Conservation (phyloP, 2,797 vertebrate genomes). For the Heliangelus exortis region DNA sequence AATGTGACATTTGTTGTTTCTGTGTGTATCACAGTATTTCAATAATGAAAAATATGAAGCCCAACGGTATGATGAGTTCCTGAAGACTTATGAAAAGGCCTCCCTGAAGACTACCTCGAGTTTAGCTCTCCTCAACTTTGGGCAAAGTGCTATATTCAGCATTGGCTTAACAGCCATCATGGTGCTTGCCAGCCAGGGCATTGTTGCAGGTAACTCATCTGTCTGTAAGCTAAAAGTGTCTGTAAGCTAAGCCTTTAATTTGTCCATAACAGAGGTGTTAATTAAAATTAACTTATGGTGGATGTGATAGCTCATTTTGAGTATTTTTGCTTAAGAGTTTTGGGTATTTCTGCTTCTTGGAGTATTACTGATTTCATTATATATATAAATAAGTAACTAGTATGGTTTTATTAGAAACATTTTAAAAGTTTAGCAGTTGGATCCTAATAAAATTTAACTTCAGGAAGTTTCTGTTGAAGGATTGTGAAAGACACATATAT, state of each 20-base stretch:
- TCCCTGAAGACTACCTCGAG: slow-evolving; percentile 96
- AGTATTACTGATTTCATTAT: not conserved
- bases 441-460: not conserved
- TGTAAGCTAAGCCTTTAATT: not conserved
- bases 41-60: slow-evolving; percentile 99
- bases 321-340: not conserved
- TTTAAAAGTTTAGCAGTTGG: not conserved
- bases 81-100: slow-evolving; percentile 91
- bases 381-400: not conserved
- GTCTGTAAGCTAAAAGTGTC: not conserved
- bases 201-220: slow-evolving; percentile 86
- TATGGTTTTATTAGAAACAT: not conserved
- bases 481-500: not conserved
- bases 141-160: slow-evolving; percentile 94
- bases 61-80: slow-evolving; percentile 88
- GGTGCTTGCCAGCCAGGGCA: slow-evolving; percentile 94
- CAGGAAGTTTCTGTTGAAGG: not conserved
- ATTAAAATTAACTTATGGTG: not conserved
- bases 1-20: not conserved
- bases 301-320: not conserved
- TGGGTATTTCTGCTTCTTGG: not conserved
- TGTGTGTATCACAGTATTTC: slow-evolving; percentile 88
- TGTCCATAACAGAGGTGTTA: not conserved
- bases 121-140: slow-evolving; percentile 95
- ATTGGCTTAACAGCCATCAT: slow-evolving; percentile 92